These are phyloP conservation scores for Cromileptes altivelis DNA, from an alignment of 2,113 vertebrate genomes.

Conservation along the genomic window DNA sequence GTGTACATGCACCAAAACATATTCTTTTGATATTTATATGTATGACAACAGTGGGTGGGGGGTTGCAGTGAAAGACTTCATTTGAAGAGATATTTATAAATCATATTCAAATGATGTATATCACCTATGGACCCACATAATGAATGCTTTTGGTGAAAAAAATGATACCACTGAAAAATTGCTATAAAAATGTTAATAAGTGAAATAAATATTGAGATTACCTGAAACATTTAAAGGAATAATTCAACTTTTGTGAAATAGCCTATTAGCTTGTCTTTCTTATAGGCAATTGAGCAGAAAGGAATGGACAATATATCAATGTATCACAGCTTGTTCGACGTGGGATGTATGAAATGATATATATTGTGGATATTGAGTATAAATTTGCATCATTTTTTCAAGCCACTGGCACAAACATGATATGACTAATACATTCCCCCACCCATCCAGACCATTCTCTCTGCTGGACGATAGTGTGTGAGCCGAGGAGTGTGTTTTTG, in stretches of 20 bases:
- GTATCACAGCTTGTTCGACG: no score
- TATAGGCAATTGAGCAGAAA: no score
- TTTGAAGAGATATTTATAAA: slow-evolving; percentile 6
- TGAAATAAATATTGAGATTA: neutral
- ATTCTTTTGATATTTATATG: slow-evolving; percentile 10
- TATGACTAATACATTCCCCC: no score
- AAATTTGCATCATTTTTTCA: no score
- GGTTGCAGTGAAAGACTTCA: neutral
- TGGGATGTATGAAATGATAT: no score
- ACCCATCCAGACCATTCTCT: no score
- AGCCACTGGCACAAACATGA: no score
- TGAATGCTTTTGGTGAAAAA: neutral
- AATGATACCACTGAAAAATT: neutral
- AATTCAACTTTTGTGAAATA: neutral
- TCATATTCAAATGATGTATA: slow-evolving; percentile 1
- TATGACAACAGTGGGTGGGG: neutral
- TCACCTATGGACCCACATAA: neutral
- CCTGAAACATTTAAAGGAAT: neutral
- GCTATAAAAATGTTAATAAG: neutral
- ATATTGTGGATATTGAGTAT: no score
- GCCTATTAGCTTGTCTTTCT: neutral
- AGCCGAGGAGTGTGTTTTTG: no score
- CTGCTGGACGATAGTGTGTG: no score
- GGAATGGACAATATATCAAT: no score
- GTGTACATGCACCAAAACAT: neutral